Evolutionary conservation across 1,140 invertebrate genomes (phyloP), one percentile per base, ranked within the genome.

Genomic region (Plectrocnemia conspersa): DNA sequence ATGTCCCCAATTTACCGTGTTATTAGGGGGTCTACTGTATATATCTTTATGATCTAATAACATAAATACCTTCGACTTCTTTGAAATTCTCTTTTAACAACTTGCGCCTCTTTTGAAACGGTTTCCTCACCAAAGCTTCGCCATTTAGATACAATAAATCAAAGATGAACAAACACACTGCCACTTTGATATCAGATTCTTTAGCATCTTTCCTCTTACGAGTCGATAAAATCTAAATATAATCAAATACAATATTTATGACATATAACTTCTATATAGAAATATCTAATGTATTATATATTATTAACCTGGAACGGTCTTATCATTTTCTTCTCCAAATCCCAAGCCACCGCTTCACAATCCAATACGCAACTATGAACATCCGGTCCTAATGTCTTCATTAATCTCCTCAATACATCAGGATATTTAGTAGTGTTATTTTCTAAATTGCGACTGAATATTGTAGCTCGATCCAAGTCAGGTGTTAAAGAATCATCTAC

Each of bases 381-480:
- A 0, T 71, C 64, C 0, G 77, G 73, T 42, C 76, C 77, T 29
- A 83, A 64, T 38, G 82, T 75, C n/a, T 75, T 67, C 25, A 79
- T 75, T 45, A 95, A 77, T 36, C 91, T 78, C 1, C 76, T 71
- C 62, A 98, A 86, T 16, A 99, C 82, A 76, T 99, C 97, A 7
- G 97, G 97, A 81, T 98, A 99, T 68, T 99, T 99, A 19, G 80
- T 80, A 0, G 97, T 99, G 70, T 98, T 98, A 68, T 99, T 84
- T 77, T 99, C 97, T 69, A 97, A 96, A 77, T 99, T 99, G 48
- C 97, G 75, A 68, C 93, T 98, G 72, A 89, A 99, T 54, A 99
- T 91, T 40, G 66, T 56, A 0, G 72, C 71, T 0, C 52, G 23
- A 0, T 15, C 24, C n/a, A 68, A 54, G 40, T 66, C 58, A 3